A percentile compares a stretch with the other conserved stretches of the same genome.
Evolutionary conservation across 2,113 vertebrate genomes (phyloP).

Genomic region (Cacatua alba): DNA sequence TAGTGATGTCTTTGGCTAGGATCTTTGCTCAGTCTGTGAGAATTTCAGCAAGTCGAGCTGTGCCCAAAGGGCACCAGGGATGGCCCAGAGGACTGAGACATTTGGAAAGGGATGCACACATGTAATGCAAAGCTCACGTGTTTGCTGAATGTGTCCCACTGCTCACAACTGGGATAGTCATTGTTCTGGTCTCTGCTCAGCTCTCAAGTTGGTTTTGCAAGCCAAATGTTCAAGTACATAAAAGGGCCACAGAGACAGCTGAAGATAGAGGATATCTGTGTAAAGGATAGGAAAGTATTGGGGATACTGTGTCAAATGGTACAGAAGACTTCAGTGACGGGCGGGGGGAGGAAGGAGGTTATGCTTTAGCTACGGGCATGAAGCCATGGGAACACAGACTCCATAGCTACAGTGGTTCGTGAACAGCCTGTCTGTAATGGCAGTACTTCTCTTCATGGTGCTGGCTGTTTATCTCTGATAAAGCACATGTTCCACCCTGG

Average conservation of each 20-base stretch:
- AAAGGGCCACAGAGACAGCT: background rate
- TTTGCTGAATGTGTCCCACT: background rate
- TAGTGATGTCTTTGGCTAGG: background rate
- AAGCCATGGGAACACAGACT: background rate
- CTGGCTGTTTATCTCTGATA: background rate
- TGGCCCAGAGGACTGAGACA: background rate
- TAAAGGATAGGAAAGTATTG: background rate
- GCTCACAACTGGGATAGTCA: background rate
- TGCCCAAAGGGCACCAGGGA: background rate
- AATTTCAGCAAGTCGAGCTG: background rate
- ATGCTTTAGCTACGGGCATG: background rate
- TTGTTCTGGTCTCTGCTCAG: background rate
- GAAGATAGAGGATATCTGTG: background rate
- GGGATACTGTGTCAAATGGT: background rate
- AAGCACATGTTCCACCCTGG: background rate
- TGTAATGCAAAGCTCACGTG: background rate
- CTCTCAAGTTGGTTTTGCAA: background rate
- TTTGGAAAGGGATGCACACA: background rate
- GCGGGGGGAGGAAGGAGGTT: fast-evolving
- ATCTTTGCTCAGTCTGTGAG: background rate
- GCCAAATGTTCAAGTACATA: background rate
- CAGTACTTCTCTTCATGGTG: background rate
- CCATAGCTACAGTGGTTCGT: background rate
- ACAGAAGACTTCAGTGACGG: background rate
- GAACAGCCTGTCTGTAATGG: background rate